Base-by-base conservation (phyloP, 2,888 invertebrate genomes). In the Mythimna albipuncta region DNA sequence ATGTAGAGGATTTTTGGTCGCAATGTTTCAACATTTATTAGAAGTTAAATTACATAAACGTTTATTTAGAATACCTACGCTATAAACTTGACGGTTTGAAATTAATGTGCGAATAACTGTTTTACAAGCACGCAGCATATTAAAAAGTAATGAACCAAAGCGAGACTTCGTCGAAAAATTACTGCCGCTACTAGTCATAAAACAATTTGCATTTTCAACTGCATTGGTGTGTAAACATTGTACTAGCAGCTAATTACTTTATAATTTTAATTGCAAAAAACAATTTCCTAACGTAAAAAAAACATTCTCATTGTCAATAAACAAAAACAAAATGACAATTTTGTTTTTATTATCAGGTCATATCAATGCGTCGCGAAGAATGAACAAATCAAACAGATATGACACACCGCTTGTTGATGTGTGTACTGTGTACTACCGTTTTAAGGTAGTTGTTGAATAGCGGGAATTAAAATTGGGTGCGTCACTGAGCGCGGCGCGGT, bases 391-490 rank as follows among this genome's bases (percentile, higher is more conserved):
- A 71, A 79, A 81, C 76, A 76, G 76, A 69, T 52, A 77, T 84
- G 79, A 77, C 72, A 76, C 74, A 76, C 47, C 59, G 83, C 69
- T 38, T 76, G 78, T 69, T 64, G 72, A 82, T 78, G 75, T 74
- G 69, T 59, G 7, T 69, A 65, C 77, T 71, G 69, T 59, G 7
- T 69, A 65, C 77, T 71, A 78, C 73, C 71, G 75, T 79, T 78
- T 66, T 74, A 71, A 52, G 54, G 75, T 57, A 72, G 77, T 77
- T 74, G 76, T 73, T 83, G 84, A 84, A 79, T 83, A 84, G 85
- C 84, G 84, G 79, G 85, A 83, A 86, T 85, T 85, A 75, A 85
- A 85, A 83, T 75, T 75, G 79, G 74, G 78, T 85, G 85, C 85
- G 85, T 85, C 85, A 85, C 57, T 50, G 77, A 76, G 68, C 68